These are phyloP conservation scores for Tinea pellionella DNA, from an alignment of 2,888 invertebrate species.

Conservation along the genomic window DNA sequence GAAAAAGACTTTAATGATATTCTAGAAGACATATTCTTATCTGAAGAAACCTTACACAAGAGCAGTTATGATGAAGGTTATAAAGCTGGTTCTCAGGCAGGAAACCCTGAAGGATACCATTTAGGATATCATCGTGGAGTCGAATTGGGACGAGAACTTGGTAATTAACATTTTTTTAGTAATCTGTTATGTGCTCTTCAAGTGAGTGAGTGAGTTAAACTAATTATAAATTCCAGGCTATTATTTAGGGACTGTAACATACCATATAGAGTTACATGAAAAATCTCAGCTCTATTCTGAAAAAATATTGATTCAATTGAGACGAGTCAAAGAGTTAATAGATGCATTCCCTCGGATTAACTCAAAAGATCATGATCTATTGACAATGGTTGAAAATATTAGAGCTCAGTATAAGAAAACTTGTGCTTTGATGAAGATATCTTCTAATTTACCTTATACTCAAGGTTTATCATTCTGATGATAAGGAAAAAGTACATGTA, in stretches of 20 bases:
- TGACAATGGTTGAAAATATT: slow-evolving; percentile 71
- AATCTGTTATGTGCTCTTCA: too few species aligned
- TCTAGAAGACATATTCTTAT: slow-evolving; percentile 76
- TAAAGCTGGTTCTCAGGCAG: slow-evolving; percentile 69
- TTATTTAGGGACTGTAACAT: slow-evolving; percentile 72
- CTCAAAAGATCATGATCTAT: slow-evolving; percentile 73
- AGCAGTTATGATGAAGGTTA: slow-evolving; percentile 78
- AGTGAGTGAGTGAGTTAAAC: too few species aligned
- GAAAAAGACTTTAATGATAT: slow-evolving; percentile 79
- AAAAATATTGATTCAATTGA: slow-evolving; percentile 65
- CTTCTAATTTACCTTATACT: slow-evolving; percentile 64
- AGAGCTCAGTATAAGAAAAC: slow-evolving; percentile 76
- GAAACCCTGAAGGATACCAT: slow-evolving; percentile 75
- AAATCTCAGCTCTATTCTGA: slow-evolving; percentile 43
- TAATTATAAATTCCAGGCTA: slow-evolving; percentile 72
- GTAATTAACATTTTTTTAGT: slow-evolving; percentile 23
- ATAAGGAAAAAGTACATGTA: too few species aligned
- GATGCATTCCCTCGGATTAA: slow-evolving; percentile 75
- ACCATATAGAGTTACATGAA: slow-evolving; percentile 43
- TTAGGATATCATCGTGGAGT: slow-evolving; percentile 83
- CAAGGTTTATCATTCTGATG: slow-evolving; percentile 71
- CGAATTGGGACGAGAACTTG: slow-evolving; percentile 79
- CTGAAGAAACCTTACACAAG: slow-evolving; percentile 74
- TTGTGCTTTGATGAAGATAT: slow-evolving; percentile 75
- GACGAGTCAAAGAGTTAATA: slow-evolving; percentile 70